phyloP scores from a whole-genome alignment of 2,888 invertebrate species.

The Netelia melanura region DNA sequence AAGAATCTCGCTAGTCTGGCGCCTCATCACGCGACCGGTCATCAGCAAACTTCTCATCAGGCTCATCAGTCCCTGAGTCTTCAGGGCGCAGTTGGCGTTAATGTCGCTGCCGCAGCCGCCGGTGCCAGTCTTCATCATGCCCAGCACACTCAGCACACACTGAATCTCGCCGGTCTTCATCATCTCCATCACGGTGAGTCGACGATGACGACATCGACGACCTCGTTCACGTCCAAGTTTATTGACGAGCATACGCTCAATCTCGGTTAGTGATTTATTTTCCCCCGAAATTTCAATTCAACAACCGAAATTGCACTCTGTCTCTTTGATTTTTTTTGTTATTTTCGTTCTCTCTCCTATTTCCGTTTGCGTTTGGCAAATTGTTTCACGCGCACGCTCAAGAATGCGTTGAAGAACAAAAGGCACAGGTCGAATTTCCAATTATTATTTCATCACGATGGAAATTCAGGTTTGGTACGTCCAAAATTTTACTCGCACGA shows the following conservation, averaged over 20 bases:
- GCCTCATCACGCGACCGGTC: constrained; percentile 73
- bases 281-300: constrained; percentile 18
- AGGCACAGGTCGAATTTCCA: too few relatives aligned
- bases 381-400: too few relatives aligned
- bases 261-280: constrained; percentile 70
- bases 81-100: constrained; percentile 81
- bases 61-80: constrained; percentile 81
- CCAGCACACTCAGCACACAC: constrained; percentile 80
- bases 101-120: constrained; percentile 72
- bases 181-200: constrained; percentile 83
- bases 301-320: constrained; percentile 27
- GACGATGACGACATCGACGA: constrained; percentile 74
- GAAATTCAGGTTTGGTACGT: too few relatives aligned
- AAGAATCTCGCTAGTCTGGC: constrained; percentile 83
- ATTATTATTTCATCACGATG: too few relatives aligned
- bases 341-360: neutral
- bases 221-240: constrained; percentile 73
- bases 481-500: too few relatives aligned
- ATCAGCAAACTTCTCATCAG: constrained; percentile 68
- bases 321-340: constrained; percentile 19
- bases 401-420: too few relatives aligned
- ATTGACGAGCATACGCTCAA: constrained; percentile 72
- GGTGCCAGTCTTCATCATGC: constrained; percentile 81
- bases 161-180: constrained; percentile 81
- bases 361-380: neutral